Conservation (phyloP, 2,113 vertebrate genomes). For the Heterocephalus glaber region DNA sequence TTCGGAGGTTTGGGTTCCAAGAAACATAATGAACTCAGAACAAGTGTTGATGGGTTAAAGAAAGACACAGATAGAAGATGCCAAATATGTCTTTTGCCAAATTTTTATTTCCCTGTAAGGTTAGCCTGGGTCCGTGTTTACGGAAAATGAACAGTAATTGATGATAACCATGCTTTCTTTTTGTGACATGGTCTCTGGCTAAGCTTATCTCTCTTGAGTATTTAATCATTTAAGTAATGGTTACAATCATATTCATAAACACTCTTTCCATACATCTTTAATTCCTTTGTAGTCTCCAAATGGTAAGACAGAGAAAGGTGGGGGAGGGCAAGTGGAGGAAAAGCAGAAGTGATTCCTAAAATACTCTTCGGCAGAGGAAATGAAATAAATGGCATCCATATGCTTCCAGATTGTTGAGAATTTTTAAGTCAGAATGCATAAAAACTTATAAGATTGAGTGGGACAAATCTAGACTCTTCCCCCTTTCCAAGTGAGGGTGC, state of each 20-base stretch:
- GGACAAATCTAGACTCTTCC: neutral
- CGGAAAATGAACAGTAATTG: constrained; percentile 63
- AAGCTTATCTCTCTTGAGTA: constrained; percentile 48
- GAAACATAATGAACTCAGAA: constrained; percentile 22
- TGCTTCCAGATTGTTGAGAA: constrained; percentile 44
- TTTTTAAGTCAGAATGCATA: constrained; percentile 47
- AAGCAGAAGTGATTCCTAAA: constrained; percentile 42
- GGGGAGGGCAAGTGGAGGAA: neutral
- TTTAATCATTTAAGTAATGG: constrained; percentile 67
- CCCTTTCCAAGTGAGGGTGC: neutral
- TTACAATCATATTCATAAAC: constrained; percentile 59
- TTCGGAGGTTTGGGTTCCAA: neutral
- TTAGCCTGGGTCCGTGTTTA: constrained; percentile 59
- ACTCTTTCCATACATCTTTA: constrained; percentile 54
- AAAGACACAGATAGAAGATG: constrained; percentile 39
- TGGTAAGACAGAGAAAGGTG: constrained; percentile 36
- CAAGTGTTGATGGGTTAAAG: constrained; percentile 37
- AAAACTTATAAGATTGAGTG: neutral
- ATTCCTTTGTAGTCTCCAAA: constrained; percentile 37
- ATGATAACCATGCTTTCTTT: constrained; percentile 26
- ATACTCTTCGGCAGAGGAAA: constrained; percentile 24
- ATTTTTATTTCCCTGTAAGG: neutral
- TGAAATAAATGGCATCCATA: constrained; percentile 52
- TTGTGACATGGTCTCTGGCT: constrained; percentile 51
- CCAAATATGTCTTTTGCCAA: constrained; percentile 47